Base-by-base conservation (phyloP, 1,140 invertebrate species). In the Propsilocerus akamusi region DNA sequence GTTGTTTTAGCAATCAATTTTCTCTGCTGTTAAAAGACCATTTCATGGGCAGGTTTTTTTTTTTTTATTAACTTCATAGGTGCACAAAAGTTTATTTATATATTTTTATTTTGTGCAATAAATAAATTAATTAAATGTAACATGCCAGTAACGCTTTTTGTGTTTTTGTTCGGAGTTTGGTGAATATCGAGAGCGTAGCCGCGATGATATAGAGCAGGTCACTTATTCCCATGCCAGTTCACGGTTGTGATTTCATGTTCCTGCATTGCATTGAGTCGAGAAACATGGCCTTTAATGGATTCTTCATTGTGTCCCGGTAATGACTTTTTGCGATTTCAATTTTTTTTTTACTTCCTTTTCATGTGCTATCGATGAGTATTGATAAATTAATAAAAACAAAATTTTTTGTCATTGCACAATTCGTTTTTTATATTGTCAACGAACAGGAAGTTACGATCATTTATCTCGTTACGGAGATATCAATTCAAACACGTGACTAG, bases 111-210 rank as follows among this genome's bases (percentile, higher is more conserved):
- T 41, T 41, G 34, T 41, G 34, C 34, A 41, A 41, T 41, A 41
- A 41, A 41, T 41, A 41, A 41, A 41, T 41, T 41, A 41, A 41
- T 41, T 41, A 41, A 41, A 41, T 41, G 34, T 41, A 20, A 41
- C 34, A 41, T 41, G 34, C 34, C 34, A 41, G 34, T 41, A 20
- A 41, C 8, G 14, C 14, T 41, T 41, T 41, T 41, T 41, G 22
- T 41, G 34, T n/a, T n/a, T n/a, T n/a, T n/a, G n/a, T n/a, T n/a
- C n/a, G n/a, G n/a, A n/a, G n/a, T n/a, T n/a, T n/a, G n/a, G n/a
- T n/a, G n/a, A n/a, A n/a, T n/a, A n/a, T n/a, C n/a, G n/a, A n/a
- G n/a, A n/a, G n/a, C n/a, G n/a, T n/a, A n/a, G 34, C 34, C 17
- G 22, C 22, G 22, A 20, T 14, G 34, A 41, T 41, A 41, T 41